Evolutionary conservation across 2,113 vertebrate species (phyloP), one percentile per base, ranked within the genome.

Genomic region (Polypterus senegalus): DNA sequence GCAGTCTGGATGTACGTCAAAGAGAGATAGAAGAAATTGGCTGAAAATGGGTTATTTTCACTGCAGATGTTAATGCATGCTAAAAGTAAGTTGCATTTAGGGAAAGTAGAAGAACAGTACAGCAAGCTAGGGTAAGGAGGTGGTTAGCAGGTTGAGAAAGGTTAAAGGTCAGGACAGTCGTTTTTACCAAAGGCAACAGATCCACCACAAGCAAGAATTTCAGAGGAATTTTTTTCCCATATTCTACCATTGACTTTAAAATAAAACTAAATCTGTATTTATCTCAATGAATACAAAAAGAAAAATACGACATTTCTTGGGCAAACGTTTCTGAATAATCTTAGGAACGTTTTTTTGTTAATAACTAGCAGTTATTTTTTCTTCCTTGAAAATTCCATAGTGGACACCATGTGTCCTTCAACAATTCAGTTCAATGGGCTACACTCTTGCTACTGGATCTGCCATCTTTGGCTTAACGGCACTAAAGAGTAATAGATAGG

Each of bases 71-170:
- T 86, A 87, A 92, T 89, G 89, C 94, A 97, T 97, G 92, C 91
- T 96, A 90, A 92, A 94, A 97, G 92, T 94, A 97, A 97, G 96
- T 98, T 98, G 96, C 96, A 97, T 95, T 98, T 98, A 95, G 94
- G 93, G 91, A 93, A 90, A 96, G 86, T 92, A 94, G 87, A 89
- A 88, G 74, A 89, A 91, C 83, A 81, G 83, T 84, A 89, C 80
- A 87, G 86, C 84, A 90, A 91, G 89, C 81, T 79, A 75, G 80
- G 73, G 72, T 69, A 73, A 66, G 78, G 64, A 67, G 77, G 65
- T 79, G 76, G 70, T 76, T 51, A 71, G 68, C 60, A 52, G 59
- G 69, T 58, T 73, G 77, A 81, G 67, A 65, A 61, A 71, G 69
- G 70, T 80, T 67, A 68, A 64, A 75, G 69, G 72, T 77, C 69